A percentile compares a stretch with the other conserved stretches of the same genome.
Evolutionary conservation across 2,113 vertebrate genomes (phyloP).

Genomic region (Strix uralensis): DNA sequence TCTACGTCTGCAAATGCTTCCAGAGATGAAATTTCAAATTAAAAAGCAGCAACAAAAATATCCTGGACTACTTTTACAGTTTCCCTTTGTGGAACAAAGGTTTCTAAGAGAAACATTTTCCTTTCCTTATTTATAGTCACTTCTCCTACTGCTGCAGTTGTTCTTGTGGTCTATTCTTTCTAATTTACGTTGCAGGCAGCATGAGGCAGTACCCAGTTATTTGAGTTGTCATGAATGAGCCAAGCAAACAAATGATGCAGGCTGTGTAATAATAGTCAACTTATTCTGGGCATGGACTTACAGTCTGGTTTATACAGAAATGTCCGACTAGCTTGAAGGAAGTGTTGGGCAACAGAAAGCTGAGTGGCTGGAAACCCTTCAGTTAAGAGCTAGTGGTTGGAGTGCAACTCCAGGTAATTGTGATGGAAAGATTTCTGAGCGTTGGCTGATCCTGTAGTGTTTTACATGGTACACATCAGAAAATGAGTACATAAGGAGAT

Average conservation of each 20-base stretch:
- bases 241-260: background rate
- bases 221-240: conserved; percentile 3
- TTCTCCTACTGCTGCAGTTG: background rate
- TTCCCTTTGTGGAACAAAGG: conserved; percentile 24
- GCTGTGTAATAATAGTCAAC: background rate
- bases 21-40: conserved; percentile 22
- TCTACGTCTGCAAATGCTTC: background rate
- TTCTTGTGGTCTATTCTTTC: conserved; percentile 40
- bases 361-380: background rate
- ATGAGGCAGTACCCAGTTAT: background rate
- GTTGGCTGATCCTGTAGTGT: fast-evolving
- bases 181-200: conserved; percentile 40
- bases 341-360: background rate
- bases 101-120: conserved; percentile 27
- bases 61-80: background rate
- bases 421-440: background rate
- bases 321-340: background rate
- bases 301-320: background rate
- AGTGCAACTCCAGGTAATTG: background rate
- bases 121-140: conserved; percentile 35
- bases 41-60: conserved; percentile 40
- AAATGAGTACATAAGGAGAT: background rate
- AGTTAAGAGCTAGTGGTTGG: background rate
- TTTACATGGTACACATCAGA: background rate
- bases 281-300: background rate